Conservation (phyloP, 2,797 vertebrate genomes). For the Microcaecilia unicolor region DNA sequence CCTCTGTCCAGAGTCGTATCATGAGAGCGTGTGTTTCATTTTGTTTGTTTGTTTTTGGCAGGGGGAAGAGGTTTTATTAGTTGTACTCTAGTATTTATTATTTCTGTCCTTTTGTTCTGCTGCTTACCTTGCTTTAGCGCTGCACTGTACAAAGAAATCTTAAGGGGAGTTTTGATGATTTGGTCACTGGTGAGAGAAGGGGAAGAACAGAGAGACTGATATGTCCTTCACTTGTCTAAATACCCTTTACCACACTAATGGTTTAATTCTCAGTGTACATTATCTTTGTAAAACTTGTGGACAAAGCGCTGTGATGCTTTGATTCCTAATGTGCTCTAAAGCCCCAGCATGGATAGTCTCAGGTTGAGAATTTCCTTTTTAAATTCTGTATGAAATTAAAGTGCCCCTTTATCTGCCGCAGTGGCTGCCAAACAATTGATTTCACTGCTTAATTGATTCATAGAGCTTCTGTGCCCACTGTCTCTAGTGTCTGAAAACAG, state of each 20-base stretch:
- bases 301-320: no score
- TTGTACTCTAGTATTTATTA: no score
- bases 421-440: slow-evolving; percentile 42
- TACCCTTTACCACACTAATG: no score
- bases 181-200: no score
- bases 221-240: no score
- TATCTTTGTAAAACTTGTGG: slow-evolving; percentile 23
- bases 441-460: slow-evolving; percentile 57
- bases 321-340: no score
- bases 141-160: slow-evolving; percentile 28
- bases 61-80: no score
- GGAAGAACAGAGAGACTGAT: no score
- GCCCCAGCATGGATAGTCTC: no score
- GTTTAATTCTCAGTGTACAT: slow-evolving; percentile 22
- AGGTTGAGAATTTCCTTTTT: slow-evolving; percentile 3
- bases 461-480: slow-evolving; percentile 47
- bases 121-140: slow-evolving; percentile 22
- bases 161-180: slow-evolving; percentile 7
- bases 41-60: slow-evolving; percentile 34
- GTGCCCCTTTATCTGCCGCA: slow-evolving; percentile 42
- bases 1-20: slow-evolving; percentile 22
- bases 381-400: slow-evolving; percentile 33
- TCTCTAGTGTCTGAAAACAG: slow-evolving; percentile 24
- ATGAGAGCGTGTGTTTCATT: slow-evolving; percentile 34
- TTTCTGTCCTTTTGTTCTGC: slow-evolving; percentile 35